phyloP scores from a whole-genome alignment of 92 coral and sea anemone genomes.

The Phenganax stokvisi region DNA sequence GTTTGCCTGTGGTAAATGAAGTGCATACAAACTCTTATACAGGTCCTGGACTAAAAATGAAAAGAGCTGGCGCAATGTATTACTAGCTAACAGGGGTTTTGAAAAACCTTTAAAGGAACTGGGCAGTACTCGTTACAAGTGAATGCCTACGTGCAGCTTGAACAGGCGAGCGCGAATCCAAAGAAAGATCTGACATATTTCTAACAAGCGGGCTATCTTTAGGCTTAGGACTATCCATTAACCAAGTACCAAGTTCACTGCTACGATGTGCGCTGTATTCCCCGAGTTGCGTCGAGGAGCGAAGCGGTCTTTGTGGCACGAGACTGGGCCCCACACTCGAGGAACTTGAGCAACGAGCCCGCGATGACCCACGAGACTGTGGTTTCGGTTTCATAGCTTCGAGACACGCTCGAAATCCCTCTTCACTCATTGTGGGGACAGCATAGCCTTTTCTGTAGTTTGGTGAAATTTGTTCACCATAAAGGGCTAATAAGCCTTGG shows the following conservation, averaged over 20 bases:
- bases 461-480: constrained; percentile 24
- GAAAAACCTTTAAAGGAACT: background rate
- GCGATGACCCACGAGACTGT: background rate
- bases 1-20: no score
- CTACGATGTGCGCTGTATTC: constrained; percentile 2
- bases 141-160: background rate
- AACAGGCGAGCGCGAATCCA: background rate
- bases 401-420: constrained; percentile 1
- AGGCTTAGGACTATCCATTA: background rate
- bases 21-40: no score
- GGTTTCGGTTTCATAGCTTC: background rate
- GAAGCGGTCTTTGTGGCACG: background rate
- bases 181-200: background rate
- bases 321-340: constrained; percentile 1
- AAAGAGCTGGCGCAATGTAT: background rate
- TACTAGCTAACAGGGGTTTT: background rate
- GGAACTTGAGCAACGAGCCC: background rate
- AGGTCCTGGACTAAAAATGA: background rate
- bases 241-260: background rate
- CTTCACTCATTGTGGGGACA: background rate
- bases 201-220: background rate
- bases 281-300: background rate
- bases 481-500: background rate
- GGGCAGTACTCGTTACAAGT: background rate
- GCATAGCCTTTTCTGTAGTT: constrained; percentile 25